Conservation (phyloP, 2,888 invertebrate species). For the Epinotia brunnichana region DNA sequence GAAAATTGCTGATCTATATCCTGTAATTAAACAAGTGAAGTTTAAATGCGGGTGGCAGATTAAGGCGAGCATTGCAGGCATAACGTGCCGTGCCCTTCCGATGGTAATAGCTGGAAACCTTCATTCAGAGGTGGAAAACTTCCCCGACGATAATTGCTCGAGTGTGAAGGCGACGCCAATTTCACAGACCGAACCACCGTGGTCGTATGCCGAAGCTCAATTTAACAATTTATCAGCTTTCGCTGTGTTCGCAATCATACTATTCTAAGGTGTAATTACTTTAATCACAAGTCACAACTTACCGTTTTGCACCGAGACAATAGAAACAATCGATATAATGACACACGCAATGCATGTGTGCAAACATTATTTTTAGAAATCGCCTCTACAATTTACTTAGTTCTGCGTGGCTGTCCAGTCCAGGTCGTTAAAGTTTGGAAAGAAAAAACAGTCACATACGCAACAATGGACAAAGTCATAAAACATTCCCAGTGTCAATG, state of each 20-base stretch:
- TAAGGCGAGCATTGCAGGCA: slow-evolving; percentile 40
- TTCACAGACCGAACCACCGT: slow-evolving; percentile 49
- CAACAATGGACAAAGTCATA: slow-evolving; percentile 37
- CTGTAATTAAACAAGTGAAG: slow-evolving; percentile 41
- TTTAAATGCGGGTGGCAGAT: slow-evolving; percentile 37
- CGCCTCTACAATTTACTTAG: not conserved
- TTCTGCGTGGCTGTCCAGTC: not conserved
- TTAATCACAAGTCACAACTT: slow-evolving; percentile 51
- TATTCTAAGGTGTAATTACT: slow-evolving; percentile 53
- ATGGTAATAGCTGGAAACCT: slow-evolving; percentile 63
- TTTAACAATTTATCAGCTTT: slow-evolving; percentile 64
- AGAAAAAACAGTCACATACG: slow-evolving; percentile 22
- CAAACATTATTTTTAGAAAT: slow-evolving; percentile 1
- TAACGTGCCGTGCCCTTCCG: slow-evolving; percentile 44
- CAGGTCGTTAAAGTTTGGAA: slow-evolving; percentile 16
- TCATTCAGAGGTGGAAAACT: slow-evolving; percentile 69
- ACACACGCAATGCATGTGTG: not conserved
- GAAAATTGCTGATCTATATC: slow-evolving; percentile 38
- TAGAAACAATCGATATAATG: slow-evolving; percentile 38
- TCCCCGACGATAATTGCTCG: slow-evolving; percentile 72
- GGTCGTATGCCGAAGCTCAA: slow-evolving; percentile 56
- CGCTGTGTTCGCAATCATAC: slow-evolving; percentile 47
- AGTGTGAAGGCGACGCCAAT: slow-evolving; percentile 71
- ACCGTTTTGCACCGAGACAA: slow-evolving; percentile 29
- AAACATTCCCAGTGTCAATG: slow-evolving; percentile 41